Evolutionary conservation across 2,888 invertebrate species (phyloP), one percentile per base, ranked within the genome.

Genomic region (Schizotus pectinicornis): DNA sequence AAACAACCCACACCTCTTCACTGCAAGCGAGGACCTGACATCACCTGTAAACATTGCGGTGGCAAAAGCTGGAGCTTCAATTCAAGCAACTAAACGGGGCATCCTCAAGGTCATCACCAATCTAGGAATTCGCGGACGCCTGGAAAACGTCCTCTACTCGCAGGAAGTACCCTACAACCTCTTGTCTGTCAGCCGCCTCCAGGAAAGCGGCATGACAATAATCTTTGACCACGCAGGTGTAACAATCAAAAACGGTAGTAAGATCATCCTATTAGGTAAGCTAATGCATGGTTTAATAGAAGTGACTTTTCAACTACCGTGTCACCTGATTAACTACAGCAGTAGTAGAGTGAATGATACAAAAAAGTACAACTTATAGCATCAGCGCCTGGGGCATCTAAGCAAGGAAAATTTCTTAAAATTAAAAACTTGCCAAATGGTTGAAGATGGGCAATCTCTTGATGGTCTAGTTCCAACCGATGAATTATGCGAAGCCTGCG

Each of bases 151-250:
- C 2, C 65, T 76, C 5, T 76, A 62, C 56, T 71, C 71, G 43
- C 39, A 62, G n/a, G 73, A 76, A 32, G 62, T 68, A 3, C 71
- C 72, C 34, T 65, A 74, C 57, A 73, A 75, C 55, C 53, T 72
- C 13, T 50, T 72, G 7, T 73, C 73, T 1, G 72, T 74, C 38
- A 51, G 51, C 49, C 60, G 32, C n/a, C 39, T 62, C 14, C 58
- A 63, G 36, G 39, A 68, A 47, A 62, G 65, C 36, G 72, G 70
- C n/a, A 68, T 72, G 65, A 65, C 61, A 11, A 66, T 77, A 7
- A 68, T 55, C 30, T 75, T 73, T 43, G 57, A 67, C 41, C 61
- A 70, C 50, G 51, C 68, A 52, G 72, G 73, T 9, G 67, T 68
- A 2, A 57, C 65, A 43, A 48, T 67, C 48, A 66, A 54, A 38